phyloP scores from a whole-genome alignment of 2,797 vertebrate genomes.

The Pipistrellus nathusii region DNA sequence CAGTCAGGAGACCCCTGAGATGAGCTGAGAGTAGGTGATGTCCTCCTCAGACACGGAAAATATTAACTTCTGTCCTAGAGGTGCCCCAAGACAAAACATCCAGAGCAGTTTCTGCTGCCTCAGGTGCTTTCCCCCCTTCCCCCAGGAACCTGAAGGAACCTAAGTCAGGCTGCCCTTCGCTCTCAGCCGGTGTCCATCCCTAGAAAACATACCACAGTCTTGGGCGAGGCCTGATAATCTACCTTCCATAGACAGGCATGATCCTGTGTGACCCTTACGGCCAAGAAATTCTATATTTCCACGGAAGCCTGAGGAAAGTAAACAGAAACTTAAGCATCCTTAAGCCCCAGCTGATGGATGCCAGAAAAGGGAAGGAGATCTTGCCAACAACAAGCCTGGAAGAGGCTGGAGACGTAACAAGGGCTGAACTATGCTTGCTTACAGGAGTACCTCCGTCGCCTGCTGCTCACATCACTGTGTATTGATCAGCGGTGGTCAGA shows the following conservation, averaged over 20 bases:
- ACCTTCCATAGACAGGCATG: background rate
- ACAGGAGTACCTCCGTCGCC: slow-evolving; percentile 7
- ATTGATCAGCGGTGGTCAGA: slow-evolving; percentile 76
- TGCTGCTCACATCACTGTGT: slow-evolving; percentile 66
- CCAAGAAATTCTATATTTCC: background rate
- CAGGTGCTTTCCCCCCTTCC: background rate
- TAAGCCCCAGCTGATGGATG: slow-evolving; percentile 47
- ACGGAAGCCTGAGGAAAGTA: background rate
- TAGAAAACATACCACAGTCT: background rate
- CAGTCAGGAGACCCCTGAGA: background rate
- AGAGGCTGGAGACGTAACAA: slow-evolving; percentile 71
- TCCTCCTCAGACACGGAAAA: background rate
- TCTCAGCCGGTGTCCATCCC: background rate
- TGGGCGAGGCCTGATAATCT: background rate
- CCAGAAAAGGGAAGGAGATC: slow-evolving; percentile 64
- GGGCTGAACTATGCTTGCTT: slow-evolving; percentile 74
- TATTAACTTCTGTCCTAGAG: background rate
- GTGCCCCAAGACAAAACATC: background rate
- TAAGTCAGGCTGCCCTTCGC: background rate
- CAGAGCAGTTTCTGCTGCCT: background rate
- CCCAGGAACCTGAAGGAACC: background rate
- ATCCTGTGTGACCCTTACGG: background rate
- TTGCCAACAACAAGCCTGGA: slow-evolving; percentile 74
- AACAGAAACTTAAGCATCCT: background rate
- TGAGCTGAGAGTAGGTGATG: background rate